These are phyloP conservation scores for Pherbina coryleti DNA, from an alignment of 2,888 invertebrate genomes.

Conservation along the genomic window DNA sequence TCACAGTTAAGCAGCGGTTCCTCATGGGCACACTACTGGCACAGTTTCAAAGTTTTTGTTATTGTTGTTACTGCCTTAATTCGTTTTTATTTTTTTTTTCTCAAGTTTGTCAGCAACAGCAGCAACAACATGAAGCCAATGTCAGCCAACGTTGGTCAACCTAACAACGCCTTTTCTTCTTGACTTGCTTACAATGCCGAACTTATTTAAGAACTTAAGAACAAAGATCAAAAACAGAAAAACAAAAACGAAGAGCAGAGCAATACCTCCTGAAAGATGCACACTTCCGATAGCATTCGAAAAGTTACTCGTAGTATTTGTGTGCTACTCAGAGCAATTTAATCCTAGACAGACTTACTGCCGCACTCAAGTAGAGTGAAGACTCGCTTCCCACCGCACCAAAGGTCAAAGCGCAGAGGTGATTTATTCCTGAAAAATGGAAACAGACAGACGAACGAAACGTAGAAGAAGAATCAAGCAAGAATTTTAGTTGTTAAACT, in stretches of 20 bases:
- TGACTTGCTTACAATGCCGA: neutral
- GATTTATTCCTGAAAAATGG: constrained; percentile 32
- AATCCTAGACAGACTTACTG: neutral
- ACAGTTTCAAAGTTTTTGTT: constrained; percentile 30
- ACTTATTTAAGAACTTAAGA: neutral
- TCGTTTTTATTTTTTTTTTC: neutral
- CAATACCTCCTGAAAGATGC: constrained; percentile 14
- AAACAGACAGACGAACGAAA: neutral
- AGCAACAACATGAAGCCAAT: neutral
- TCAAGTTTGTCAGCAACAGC: constrained; percentile 8
- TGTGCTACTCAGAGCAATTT: constrained; percentile 14
- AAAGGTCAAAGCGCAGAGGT: constrained; percentile 37
- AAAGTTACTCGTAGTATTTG: constrained; percentile 15
- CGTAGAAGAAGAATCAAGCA: neutral
- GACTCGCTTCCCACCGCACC: neutral
- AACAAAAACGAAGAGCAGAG: neutral
- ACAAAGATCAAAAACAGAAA: neutral
- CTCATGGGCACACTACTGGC: constrained; percentile 35
- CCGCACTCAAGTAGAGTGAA: neutral
- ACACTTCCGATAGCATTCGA: constrained; percentile 34
- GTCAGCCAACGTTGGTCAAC: constrained; percentile 13
- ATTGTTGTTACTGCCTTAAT: neutral
- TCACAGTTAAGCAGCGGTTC: neutral
- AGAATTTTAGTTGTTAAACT: neutral
- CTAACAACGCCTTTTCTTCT: neutral